A percentile compares a stretch with the other conserved stretches of the same genome.
Evolutionary conservation across 1,140 invertebrate genomes (phyloP).

Genomic region (Drosophila obscura): DNA sequence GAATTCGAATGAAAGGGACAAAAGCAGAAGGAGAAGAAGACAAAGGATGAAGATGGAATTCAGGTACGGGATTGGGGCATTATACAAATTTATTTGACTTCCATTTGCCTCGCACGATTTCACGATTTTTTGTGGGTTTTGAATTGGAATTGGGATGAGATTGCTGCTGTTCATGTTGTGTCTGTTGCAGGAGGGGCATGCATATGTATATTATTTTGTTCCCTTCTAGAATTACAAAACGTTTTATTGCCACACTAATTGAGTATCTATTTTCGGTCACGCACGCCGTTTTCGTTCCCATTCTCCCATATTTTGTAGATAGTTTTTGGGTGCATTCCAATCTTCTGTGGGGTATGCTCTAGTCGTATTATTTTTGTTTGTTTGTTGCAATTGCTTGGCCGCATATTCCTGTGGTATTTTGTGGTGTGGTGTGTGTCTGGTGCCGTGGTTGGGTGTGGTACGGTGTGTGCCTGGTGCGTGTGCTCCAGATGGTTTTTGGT

Average conservation of each 20-base stretch:
- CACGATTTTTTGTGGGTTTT: conserved; percentile 35
- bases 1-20: neutral
- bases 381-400: conserved; percentile 31
- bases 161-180: neutral
- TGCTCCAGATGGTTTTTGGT: conserved; percentile 37
- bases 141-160: neutral
- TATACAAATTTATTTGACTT: conserved; percentile 17
- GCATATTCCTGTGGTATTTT: neutral
- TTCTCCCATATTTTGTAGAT: neutral
- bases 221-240: conserved; percentile 65
- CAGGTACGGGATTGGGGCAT: neutral
- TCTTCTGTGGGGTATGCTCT: no score
- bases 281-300: conserved; percentile 33
- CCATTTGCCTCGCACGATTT: conserved; percentile 45
- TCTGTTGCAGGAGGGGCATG: no score
- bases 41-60: neutral
- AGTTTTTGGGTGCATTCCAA: neutral
- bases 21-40: no score
- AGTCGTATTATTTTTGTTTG: neutral
- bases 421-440: neutral
- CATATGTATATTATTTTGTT: conserved; percentile 15
- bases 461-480: neutral
- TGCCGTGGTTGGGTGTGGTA: neutral
- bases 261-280: conserved; percentile 76
- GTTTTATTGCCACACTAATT: conserved; percentile 76